Base-by-base conservation (phyloP, 2,113 vertebrate genomes). In the Petromus typicus region DNA sequence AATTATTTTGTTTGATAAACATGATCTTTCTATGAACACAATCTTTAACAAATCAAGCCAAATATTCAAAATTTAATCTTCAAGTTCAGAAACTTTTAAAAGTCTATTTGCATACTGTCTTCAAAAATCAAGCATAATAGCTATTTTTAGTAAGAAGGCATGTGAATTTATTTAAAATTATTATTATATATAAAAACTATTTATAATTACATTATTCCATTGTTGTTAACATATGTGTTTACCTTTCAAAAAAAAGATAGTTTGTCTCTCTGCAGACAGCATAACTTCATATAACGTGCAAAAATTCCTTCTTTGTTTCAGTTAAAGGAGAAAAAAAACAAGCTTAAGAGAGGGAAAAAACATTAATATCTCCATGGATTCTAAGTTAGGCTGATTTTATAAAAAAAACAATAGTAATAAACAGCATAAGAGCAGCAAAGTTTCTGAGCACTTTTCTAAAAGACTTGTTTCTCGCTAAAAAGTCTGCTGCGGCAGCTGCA, bases 231-330 rank as follows among this genome's bases (percentile, higher is more conserved):
- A 85, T 71, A 11, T 61, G 5, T 45, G 12, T 5, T 92, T 48
- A 83, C 13, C 17, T 95, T 95, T 56, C 30, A 86, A 92, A 76
- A 59, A 90, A 69, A 71, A 5, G 8, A 94, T n/a, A 81, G 67
- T 73, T 37, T 90, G 37, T 3, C n/a, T 93, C 3, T 45, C 23
- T 45, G 8, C 18, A 43, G 87, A 13, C 43, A 89, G 78, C 80
- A 84, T 27, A 67, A 64, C 71, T 78, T 54, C 18, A 48, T 27
- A 51, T 90, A 78, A 27, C 34, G 84, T 11, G 32, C 43, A 61
- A 89, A 88, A 59, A 4, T 64, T 18, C 75, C 66, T 20, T 32
- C 51, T 92, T 94, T 10, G 18, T 93, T 92, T 95, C 48, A 91
- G 23, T 81, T 96, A 84, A 88, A 37, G 2, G 23, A 17, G 7